Evolutionary conservation across 2,797 vertebrate genomes (phyloP), one percentile per base, ranked within the genome.

Genomic region (Paratrypauchen microcephalus): DNA sequence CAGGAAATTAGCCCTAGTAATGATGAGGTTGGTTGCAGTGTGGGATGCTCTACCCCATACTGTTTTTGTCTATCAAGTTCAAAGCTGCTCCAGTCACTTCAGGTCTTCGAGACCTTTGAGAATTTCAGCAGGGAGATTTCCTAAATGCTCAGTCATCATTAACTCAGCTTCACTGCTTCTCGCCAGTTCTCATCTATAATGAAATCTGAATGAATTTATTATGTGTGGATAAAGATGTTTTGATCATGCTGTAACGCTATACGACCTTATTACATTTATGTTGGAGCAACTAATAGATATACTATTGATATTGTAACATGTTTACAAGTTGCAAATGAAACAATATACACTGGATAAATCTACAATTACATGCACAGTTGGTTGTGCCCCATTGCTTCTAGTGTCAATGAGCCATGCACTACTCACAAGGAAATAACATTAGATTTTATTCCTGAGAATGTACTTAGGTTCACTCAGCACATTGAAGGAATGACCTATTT

Each of bases 61-160:
- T 87, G 81, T 85, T 84, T 78, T 77, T 81, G 54, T 76, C 32
- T 36, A 36, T 36, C 70, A 66, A 69, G 86, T 85, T 89, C 73
- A 84, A 83, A 88, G 82, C 76, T 72, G 77, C 71, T 74, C 58
- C 67, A 47, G 52, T 80, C 76, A 68, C 64, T 65, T 39, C 61
- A 1, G 12, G 41, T 0, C 13, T 45, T 15, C 16, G 12, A 71
- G 74, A 50, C 77, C 78, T 64, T 57, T 61, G 84, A 67, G 86
- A 85, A 73, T 83, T 82, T 82, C 74, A 72, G 76, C 71, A 75
- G 69, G 71, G 41, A 80, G 73, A 81, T 82, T 85, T 45, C 83
- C 69, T 56, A 24, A 65, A 59, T 72, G 56, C 77, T 77, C 78
- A 79, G 64, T 73, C 72, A 66, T 36, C 50, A 52, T 81, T 83